Evolutionary conservation across 2,797 vertebrate species (phyloP).

Genomic region (Rousettus madagascariensis): DNA sequence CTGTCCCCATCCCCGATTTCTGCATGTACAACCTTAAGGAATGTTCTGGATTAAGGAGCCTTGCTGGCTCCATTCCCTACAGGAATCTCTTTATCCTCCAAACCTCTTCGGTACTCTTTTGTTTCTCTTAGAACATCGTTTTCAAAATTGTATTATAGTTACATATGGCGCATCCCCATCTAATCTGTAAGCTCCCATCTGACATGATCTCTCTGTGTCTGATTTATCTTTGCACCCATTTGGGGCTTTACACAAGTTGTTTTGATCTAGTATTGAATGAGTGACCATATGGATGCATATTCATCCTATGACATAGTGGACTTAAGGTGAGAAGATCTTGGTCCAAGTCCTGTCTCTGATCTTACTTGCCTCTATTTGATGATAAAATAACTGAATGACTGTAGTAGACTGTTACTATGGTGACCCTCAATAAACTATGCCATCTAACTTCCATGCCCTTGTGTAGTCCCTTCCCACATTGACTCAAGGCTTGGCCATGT

Average conservation of each 20-base stretch:
- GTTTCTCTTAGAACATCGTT: not conserved
- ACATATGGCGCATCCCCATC: not conserved
- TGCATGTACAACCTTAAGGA: not conserved
- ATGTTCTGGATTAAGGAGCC: not conserved
- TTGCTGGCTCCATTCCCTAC: not conserved
- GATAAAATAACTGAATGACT: not conserved
- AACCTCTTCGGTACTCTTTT: not conserved
- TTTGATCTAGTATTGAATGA: not conserved
- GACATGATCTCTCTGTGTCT: not conserved
- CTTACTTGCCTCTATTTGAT: not conserved
- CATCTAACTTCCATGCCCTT: not conserved
- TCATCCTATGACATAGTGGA: not conserved
- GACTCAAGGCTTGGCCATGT: not conserved
- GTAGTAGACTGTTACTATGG: not conserved
- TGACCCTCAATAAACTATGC: not conserved
- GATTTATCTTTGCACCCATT: not conserved
- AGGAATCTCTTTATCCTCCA: not conserved
- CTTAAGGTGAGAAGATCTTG: no score
- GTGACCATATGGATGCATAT: not conserved
- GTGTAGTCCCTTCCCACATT: not conserved
- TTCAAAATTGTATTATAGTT: not conserved
- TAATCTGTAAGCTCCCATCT: not conserved
- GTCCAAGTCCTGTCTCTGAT: not conserved
- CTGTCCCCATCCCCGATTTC: not conserved
- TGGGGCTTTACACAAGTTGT: not conserved